Conservation (phyloP, 2,797 vertebrate species). For the Chloroceryle amazona region DNA sequence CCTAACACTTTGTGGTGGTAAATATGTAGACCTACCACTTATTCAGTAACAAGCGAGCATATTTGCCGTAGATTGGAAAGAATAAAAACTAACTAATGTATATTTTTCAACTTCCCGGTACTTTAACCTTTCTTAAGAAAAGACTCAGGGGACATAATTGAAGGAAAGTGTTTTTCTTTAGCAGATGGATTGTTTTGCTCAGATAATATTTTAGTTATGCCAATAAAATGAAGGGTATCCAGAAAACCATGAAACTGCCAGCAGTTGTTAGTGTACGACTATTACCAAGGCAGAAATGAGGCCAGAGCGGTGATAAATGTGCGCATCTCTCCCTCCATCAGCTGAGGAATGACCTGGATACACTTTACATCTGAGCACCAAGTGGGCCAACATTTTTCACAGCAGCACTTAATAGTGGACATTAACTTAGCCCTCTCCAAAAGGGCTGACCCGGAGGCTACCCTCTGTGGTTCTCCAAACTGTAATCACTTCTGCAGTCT, state of each 20-base stretch:
- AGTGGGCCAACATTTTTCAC: constrained; percentile 96
- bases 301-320: constrained; percentile 95
- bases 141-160: constrained; percentile 78
- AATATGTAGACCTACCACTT: constrained; percentile 31
- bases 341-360: constrained; percentile 95
- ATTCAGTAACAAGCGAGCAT: neutral
- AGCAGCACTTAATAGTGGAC: constrained; percentile 90
- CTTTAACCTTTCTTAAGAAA: constrained; percentile 80
- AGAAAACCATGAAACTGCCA: constrained; percentile 84
- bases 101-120: constrained; percentile 77
- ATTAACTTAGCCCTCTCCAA: constrained; percentile 88
- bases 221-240: constrained; percentile 88
- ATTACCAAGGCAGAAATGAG: constrained; percentile 95
- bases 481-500: constrained; percentile 92
- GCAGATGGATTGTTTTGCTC: constrained; percentile 83
- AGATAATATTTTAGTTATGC: constrained; percentile 85
- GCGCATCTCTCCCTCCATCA: constrained; percentile 89
- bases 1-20: constrained; percentile 41
- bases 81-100: constrained; percentile 75
- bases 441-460: constrained; percentile 87
- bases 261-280: constrained; percentile 91
- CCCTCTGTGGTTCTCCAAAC: constrained; percentile 85
- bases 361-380: constrained; percentile 88
- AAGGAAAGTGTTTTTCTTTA: constrained; percentile 83
- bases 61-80: constrained; percentile 60